A percentile compares a stretch with the other conserved stretches of the same genome.
Evolutionary conservation across 2,113 vertebrate species (phyloP).

Genomic region (Symphodus melops): DNA sequence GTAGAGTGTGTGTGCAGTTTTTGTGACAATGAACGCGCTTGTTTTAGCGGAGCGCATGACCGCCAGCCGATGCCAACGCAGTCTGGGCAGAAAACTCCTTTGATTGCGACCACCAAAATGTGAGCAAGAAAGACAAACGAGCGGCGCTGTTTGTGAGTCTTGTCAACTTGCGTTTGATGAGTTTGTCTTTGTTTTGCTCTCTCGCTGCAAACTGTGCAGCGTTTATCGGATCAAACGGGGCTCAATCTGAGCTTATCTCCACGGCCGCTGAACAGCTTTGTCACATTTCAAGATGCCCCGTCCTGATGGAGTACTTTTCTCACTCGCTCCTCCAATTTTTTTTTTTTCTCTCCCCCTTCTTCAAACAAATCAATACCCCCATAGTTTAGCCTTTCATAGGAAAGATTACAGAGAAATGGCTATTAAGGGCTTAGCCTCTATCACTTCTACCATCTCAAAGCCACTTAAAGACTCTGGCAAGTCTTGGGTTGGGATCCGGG

Average conservation of each 20-base stretch:
- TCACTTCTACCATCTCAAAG: constrained; percentile 86
- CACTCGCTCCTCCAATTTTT: constrained; percentile 63
- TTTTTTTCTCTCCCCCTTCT: constrained; percentile 59
- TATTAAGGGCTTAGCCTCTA: constrained; percentile 88
- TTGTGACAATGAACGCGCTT: constrained; percentile 53
- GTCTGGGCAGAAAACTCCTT: constrained; percentile 12
- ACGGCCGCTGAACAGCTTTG: constrained; percentile 81
- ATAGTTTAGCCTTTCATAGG: constrained; percentile 88
- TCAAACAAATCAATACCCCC: constrained; percentile 87
- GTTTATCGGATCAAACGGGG: constrained; percentile 78
- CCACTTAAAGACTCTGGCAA: constrained; percentile 84
- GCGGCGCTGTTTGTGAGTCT: constrained; percentile 59
- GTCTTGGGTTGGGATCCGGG: constrained; percentile 79
- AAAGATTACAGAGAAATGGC: constrained; percentile 90
- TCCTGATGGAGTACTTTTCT: constrained; percentile 84
- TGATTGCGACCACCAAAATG: constrained; percentile 54
- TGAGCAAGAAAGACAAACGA: constrained; percentile 41
- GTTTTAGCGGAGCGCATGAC: constrained; percentile 61
- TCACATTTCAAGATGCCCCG: constrained; percentile 85
- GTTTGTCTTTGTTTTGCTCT: constrained; percentile 79
- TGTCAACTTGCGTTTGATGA: constrained; percentile 75
- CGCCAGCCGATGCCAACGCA: constrained; percentile 36
- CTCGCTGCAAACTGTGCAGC: constrained; percentile 63
- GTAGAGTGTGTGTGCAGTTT: constrained; percentile 7
- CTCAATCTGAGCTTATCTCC: constrained; percentile 83